These are phyloP conservation scores for Brachionus manjavacas DNA, from an alignment of 1,140 invertebrate species.

Conservation along the genomic window DNA sequence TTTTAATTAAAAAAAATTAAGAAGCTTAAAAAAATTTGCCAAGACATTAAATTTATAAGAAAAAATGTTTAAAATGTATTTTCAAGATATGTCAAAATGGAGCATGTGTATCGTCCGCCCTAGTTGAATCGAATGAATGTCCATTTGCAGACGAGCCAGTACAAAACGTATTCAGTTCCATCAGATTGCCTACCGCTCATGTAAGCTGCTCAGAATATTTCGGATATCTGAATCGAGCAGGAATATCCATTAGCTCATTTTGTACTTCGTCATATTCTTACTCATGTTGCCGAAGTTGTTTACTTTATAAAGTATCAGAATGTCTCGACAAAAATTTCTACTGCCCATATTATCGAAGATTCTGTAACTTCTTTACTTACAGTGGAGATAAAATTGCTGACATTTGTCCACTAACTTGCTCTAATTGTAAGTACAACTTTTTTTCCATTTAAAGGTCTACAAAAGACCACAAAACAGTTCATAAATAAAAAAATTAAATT, in stretches of 20 bases:
- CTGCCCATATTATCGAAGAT: neutral
- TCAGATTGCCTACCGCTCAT: neutral
- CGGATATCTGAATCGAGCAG: neutral
- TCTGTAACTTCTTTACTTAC: neutral
- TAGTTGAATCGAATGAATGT: neutral
- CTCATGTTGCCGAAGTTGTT: neutral
- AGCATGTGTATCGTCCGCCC: neutral
- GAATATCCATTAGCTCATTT: neutral
- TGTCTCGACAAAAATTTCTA: neutral
- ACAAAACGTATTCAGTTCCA: neutral
- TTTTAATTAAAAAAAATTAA: neutral
- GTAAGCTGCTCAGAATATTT: neutral
- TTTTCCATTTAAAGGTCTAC: too few species aligned
- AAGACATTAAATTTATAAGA: neutral
- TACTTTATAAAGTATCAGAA: neutral
- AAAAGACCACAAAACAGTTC: too few species aligned
- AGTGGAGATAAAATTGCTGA: neutral
- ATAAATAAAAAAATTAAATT: too few species aligned
- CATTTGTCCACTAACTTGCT: neutral
- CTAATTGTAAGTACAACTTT: neutral
- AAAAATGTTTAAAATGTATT: neutral
- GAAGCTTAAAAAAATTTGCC: neutral
- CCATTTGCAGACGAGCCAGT: conserved; percentile 15
- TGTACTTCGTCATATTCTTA: neutral
- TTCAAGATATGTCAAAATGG: neutral